Conservation (phyloP, 2,113 vertebrate species). For the Bos javanicus region DNA sequence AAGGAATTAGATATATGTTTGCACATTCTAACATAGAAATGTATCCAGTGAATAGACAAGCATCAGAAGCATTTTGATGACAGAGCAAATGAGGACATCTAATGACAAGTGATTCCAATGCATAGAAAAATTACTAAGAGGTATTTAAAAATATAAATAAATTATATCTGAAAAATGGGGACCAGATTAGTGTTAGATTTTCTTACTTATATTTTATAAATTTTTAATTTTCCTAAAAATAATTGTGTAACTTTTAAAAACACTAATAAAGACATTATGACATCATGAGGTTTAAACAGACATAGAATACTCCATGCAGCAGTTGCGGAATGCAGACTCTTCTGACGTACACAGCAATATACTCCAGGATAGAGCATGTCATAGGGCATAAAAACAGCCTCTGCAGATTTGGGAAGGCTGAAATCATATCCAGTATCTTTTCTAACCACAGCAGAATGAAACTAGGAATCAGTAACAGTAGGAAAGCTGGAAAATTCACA, state of each 20-base stretch:
- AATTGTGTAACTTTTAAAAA: neutral
- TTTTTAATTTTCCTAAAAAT: neutral
- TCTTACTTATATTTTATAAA: neutral
- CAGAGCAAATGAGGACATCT: neutral
- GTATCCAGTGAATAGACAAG: neutral
- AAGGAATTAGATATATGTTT: neutral
- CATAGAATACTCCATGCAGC: neutral
- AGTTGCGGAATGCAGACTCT: neutral
- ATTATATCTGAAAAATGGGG: neutral
- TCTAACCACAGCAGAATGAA: neutral
- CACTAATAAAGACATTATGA: neutral
- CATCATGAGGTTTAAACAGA: neutral
- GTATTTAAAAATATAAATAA: neutral
- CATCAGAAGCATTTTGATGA: neutral
- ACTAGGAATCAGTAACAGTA: neutral
- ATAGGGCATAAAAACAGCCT: neutral
- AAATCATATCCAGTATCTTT: neutral
- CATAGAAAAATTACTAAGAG: neutral
- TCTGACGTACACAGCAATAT: neutral
- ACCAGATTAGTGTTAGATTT: neutral
- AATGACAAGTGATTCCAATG: neutral
- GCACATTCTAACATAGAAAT: neutral
- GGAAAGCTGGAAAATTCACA: neutral
- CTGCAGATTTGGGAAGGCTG: neutral
- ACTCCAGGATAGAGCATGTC: neutral